Evolutionary conservation across 2,888 invertebrate species (phyloP).

Genomic region (Synergus gifuensis): DNA sequence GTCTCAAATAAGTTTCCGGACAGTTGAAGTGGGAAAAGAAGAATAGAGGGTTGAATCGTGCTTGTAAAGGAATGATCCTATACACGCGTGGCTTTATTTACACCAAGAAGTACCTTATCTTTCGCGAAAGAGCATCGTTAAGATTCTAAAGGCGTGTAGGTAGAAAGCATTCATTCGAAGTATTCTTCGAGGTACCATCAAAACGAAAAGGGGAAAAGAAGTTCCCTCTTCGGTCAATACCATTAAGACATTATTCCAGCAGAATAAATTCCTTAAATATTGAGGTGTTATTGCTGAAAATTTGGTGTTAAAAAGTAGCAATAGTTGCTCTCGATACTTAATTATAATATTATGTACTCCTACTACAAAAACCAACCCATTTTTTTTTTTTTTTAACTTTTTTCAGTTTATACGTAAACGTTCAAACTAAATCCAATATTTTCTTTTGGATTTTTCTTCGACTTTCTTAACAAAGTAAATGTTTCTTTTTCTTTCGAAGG

Average conservation of each 20-base stretch:
- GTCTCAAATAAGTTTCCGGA: slow-evolving; percentile 25
- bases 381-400: too few species aligned
- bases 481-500: too few species aligned
- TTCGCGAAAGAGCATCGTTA: slow-evolving; percentile 32
- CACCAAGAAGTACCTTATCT: slow-evolving; percentile 34
- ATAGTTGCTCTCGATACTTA: too few species aligned
- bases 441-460: too few species aligned
- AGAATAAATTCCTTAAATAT: neutral
- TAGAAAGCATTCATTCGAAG: slow-evolving; percentile 25
- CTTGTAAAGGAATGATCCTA: slow-evolving; percentile 30
- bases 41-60: slow-evolving; percentile 16
- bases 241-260: neutral
- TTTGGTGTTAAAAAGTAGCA: too few species aligned
- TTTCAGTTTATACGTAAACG: too few species aligned
- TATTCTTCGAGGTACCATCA: slow-evolving; percentile 20
- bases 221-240: slow-evolving; percentile 15
- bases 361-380: too few species aligned
- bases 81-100: slow-evolving; percentile 32
- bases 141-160: slow-evolving; percentile 13
- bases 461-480: too few species aligned
- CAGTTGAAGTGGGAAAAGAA: slow-evolving; percentile 12
- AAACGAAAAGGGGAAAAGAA: neutral
- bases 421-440: too few species aligned
- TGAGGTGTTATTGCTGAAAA: neutral
- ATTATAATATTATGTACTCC: too few species aligned